Base-by-base conservation (phyloP, 2,888 invertebrate genomes). In the Noctuana brunneofusca region DNA sequence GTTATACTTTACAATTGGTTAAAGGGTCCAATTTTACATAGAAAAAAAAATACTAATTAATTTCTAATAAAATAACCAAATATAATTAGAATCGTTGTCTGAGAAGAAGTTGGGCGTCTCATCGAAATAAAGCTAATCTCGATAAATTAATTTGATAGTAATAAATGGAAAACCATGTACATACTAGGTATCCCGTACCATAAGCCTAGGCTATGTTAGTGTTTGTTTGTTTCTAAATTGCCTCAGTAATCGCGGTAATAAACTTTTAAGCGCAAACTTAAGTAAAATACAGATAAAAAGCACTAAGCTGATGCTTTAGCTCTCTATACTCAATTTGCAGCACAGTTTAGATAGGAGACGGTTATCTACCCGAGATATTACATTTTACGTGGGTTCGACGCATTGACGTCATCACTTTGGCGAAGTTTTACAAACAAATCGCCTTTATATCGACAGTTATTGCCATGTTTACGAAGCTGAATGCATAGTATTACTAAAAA, bases 391-490 rank as follows among this genome's bases (percentile, higher is more conserved):
- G 32, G 14, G 16, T 14, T 32, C 12, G 12, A 20, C 32, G 43
- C n/a, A 6, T 32, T 24, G 12, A 20, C 49, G 24, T n/a, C 3
- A 12, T 35, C 41, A 16, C 16, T n/a, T 41, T 16, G 41, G 41
- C 41, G 35, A 38, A 38, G 54, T 38, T 54, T 18, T 14, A 48
- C 35, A 5, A 50, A 35, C 16, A 50, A 38, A 56, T 46, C 20
- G 27, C 30, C 32, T 38, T 32, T 48, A 48, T 48, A 54, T 24
- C 24, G 46, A 60, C 53, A 60, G 48, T 54, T 60, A 60, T 54
- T 35, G 54, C 62, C 38, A 18, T 62, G 55, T 49, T 62, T 62
- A 55, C 55, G 35, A 35, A 16, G 55, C 38, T 18, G n/a, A 24
- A 18, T 18, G 24, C 55, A 18, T 48, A 24, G 18, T 55, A 49